Percentiles rank a stretch among this genome's conserved stretches.
Conservation (phyloP, 2,888 invertebrate species). For the Calameuta idolon region DNA sequence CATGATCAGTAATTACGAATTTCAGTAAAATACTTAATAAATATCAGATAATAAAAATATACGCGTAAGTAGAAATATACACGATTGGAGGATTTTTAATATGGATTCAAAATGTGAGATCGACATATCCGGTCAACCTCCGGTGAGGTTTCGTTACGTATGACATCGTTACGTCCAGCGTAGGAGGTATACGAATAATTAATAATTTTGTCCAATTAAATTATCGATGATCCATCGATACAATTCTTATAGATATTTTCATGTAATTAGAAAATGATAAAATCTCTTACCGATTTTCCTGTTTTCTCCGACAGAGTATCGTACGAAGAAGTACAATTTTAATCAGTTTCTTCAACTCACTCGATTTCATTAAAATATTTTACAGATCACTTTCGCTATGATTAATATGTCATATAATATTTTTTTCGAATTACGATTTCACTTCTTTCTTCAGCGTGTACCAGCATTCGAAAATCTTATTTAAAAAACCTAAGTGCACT, state of each 20-base stretch:
- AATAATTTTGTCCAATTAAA: slow-evolving; percentile 14
- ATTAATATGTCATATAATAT: neutral
- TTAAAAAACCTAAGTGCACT: neutral
- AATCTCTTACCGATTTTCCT: slow-evolving; percentile 45
- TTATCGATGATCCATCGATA: neutral
- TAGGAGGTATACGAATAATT: neutral
- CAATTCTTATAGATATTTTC: slow-evolving; percentile 13
- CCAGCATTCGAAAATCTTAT: too few relatives aligned
- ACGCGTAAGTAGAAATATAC: neutral
- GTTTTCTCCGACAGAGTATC: slow-evolving; percentile 50
- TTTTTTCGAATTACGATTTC: neutral
- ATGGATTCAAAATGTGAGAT: neutral
- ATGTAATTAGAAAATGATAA: neutral
- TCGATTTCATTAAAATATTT: slow-evolving; percentile 51
- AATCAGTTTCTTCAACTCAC: slow-evolving; percentile 46
- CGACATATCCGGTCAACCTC: neutral
- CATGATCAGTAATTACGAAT: neutral
- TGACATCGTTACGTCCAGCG: neutral
- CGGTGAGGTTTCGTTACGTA: neutral
- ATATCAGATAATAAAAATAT: neutral
- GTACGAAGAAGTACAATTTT: slow-evolving; percentile 52
- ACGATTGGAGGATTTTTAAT: neutral
- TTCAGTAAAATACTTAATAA: neutral
- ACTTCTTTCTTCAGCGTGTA: neutral
- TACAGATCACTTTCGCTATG: neutral